Evolutionary conservation across 2,113 vertebrate species (phyloP).

Genomic region (Sander lucioperca): DNA sequence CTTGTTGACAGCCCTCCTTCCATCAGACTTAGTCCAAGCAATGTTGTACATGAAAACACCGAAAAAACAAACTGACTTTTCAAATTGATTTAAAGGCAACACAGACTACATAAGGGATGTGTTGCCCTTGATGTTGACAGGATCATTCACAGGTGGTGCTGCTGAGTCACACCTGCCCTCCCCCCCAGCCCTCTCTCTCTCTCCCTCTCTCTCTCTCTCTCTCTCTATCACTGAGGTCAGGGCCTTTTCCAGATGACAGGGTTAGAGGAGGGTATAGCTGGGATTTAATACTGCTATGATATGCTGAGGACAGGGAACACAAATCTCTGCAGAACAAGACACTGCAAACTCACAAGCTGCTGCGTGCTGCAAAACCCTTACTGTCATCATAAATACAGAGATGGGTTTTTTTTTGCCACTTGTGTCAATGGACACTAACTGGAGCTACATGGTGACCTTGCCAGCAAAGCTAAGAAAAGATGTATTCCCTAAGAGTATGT

Average conservation of each 20-base stretch:
- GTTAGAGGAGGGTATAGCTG: constrained; percentile 57
- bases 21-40: constrained; percentile 10
- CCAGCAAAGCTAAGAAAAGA: not conserved
- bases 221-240: constrained; percentile 44
- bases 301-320: constrained; percentile 65
- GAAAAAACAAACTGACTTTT: constrained; percentile 17
- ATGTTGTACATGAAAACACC: constrained; percentile 19
- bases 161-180: constrained; percentile 78
- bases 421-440: not conserved
- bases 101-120: too few relatives aligned
- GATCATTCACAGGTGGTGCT: constrained; percentile 66
- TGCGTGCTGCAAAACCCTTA: constrained; percentile 6
- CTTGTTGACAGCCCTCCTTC: constrained; percentile 61
- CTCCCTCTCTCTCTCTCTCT: too few relatives aligned
- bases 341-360: constrained; percentile 30
- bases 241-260: constrained; percentile 58
- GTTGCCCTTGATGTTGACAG: constrained; percentile 46
- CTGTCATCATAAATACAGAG: not conserved
- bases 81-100: constrained; percentile 15
- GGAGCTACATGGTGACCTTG: not conserved
- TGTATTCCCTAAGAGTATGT: not conserved
- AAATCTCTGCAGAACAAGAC: constrained; percentile 63
- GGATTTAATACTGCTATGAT: constrained; percentile 72
- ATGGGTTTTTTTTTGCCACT: not conserved
- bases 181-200: not conserved